phyloP scores from a whole-genome alignment of 2,888 invertebrate genomes.

The Pyrrhosoma nymphula region DNA sequence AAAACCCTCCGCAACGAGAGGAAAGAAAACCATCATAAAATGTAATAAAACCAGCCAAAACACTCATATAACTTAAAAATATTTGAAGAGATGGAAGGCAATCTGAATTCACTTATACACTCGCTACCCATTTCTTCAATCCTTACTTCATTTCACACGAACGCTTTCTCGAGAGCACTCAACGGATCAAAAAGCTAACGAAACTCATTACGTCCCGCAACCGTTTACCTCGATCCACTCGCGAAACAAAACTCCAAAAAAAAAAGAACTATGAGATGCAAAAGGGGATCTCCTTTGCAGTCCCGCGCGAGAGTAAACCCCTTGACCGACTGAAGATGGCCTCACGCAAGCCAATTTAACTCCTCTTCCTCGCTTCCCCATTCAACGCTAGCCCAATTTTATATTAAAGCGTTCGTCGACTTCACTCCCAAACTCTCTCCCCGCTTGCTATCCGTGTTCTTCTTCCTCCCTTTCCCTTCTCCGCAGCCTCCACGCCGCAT shows the following conservation, averaged over 20 bases:
- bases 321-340: background rate
- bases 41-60: too few relatives aligned
- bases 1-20: too few relatives aligned
- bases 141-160: too few relatives aligned
- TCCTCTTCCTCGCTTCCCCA: background rate
- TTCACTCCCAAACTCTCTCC: background rate
- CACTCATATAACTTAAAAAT: too few relatives aligned
- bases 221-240: background rate
- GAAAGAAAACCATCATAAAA: too few relatives aligned
- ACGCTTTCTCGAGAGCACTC: too few relatives aligned
- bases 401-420: constrained; percentile 2
- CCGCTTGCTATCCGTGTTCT: background rate
- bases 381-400: background rate
- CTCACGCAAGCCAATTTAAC: background rate
- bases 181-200: background rate
- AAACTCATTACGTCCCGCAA: background rate
- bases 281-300: background rate
- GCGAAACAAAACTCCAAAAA: background rate
- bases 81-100: too few relatives aligned
- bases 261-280: background rate
- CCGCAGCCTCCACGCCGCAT: background rate
- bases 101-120: too few relatives aligned
- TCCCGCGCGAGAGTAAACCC: background rate
- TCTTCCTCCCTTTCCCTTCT: background rate
- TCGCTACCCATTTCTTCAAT: too few relatives aligned